A percentile compares a stretch with the other conserved stretches of the same genome.
These are phyloP conservation scores for Pseudococcus jackbeardsleyi DNA, from an alignment of 2,888 invertebrate species.

Conservation along the genomic window DNA sequence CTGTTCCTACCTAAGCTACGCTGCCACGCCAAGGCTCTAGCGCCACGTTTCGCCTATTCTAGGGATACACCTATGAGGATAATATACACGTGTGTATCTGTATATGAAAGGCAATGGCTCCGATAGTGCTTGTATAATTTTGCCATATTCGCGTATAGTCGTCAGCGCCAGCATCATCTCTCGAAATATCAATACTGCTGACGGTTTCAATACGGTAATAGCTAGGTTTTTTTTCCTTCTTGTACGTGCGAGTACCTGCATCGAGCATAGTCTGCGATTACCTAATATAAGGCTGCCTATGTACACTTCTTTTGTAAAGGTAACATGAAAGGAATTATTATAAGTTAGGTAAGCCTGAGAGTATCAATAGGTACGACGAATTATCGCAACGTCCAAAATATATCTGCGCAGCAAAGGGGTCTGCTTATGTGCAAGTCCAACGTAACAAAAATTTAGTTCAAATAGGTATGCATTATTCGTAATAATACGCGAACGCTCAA, in stretches of 20 bases:
- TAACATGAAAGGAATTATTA: slow-evolving; percentile 1
- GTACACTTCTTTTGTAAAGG: background rate
- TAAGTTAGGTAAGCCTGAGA: background rate
- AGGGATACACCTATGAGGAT: too few species aligned
- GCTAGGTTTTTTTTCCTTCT: background rate
- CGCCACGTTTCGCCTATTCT: too few species aligned
- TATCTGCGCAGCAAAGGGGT: background rate
- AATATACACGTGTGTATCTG: too few species aligned
- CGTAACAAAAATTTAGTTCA: background rate
- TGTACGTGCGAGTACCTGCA: background rate
- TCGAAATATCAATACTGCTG: background rate
- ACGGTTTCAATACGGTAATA: slow-evolving; percentile 22
- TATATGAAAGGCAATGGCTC: too few species aligned
- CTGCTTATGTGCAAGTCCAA: background rate
- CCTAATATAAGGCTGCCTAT: background rate
- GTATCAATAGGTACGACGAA: slow-evolving; percentile 3
- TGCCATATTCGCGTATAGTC: too few species aligned
- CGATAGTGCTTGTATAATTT: too few species aligned
- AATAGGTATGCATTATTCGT: background rate
- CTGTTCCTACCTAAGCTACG: too few species aligned
- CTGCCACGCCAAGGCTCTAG: too few species aligned
- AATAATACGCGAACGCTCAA: background rate
- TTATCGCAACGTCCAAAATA: background rate
- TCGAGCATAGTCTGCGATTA: background rate
- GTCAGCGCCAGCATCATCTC: too few species aligned